phyloP scores from a whole-genome alignment of 2,113 vertebrate species.

The Sander vitreus region DNA sequence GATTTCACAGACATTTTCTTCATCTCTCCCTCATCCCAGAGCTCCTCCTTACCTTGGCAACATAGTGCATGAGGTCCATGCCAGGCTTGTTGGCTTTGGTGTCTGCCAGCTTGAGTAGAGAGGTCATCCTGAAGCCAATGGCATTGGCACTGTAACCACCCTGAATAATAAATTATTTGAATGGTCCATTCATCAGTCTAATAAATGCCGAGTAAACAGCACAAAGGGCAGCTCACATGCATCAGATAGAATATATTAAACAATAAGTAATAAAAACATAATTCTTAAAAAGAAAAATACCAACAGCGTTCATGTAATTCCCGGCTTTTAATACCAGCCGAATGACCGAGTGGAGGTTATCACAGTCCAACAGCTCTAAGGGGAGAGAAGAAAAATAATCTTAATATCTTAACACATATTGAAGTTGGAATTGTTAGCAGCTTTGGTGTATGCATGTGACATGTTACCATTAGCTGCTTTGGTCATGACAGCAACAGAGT shows the following conservation, averaged over 20 bases:
- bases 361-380: slow-evolving; percentile 85
- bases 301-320: slow-evolving; percentile 89
- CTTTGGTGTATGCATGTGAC: not conserved
- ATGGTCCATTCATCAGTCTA: not conserved
- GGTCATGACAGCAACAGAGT: slow-evolving; percentile 80
- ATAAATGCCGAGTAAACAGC: not conserved
- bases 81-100: slow-evolving; percentile 88
- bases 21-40: not conserved
- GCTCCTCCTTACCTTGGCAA: slow-evolving; percentile 81
- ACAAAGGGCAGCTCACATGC: not conserved
- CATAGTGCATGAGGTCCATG: slow-evolving; percentile 89
- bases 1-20: not conserved
- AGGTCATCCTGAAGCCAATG: slow-evolving; percentile 86
- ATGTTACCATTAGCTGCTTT: slow-evolving; percentile 84
- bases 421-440: not conserved
- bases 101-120: slow-evolving; percentile 86
- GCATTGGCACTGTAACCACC: slow-evolving; percentile 84
- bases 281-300: slow-evolving; percentile 53
- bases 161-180: slow-evolving; percentile 59
- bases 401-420: not conserved
- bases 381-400: not conserved
- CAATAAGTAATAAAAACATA: not conserved
- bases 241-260: not conserved
- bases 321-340: slow-evolving; percentile 87
- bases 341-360: slow-evolving; percentile 87